phyloP scores from a whole-genome alignment of 2,797 vertebrate species.

The Danio albolineatus region DNA sequence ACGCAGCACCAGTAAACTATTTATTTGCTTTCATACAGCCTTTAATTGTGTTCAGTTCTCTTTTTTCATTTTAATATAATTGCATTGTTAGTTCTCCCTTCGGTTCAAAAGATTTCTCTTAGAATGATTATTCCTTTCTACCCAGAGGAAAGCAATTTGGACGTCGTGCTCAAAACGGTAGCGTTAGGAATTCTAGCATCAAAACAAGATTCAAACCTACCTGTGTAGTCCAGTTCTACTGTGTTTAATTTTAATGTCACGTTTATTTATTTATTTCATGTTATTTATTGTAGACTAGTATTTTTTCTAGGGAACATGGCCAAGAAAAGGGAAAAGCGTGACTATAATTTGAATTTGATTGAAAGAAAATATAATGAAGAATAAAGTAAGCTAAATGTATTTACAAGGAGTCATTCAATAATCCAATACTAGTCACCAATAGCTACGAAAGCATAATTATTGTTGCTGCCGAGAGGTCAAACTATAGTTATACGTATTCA shows the following conservation, averaged over 20 bases:
- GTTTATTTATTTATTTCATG: not conserved
- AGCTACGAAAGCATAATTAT: not conserved
- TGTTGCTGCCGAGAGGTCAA: conserved; percentile 2
- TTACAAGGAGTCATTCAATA: not conserved
- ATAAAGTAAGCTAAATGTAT: not conserved
- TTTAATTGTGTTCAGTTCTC: conserved; percentile 59
- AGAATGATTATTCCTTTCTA: conserved; percentile 64
- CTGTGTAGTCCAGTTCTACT: not conserved
- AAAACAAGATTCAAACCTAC: conserved; percentile 16
- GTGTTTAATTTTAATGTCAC: not conserved
- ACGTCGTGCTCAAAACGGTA: conserved; percentile 46
- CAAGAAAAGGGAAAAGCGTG: not conserved
- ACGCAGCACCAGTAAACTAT: conserved; percentile 58
- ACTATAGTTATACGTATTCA: conserved; percentile 5
- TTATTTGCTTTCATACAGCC: conserved; percentile 64
- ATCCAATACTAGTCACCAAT: not conserved
- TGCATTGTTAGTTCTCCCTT: conserved; percentile 64
- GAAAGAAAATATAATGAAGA: not conserved
- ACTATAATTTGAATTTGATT: not conserved
- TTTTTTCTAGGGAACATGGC: not conserved
- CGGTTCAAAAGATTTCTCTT: conserved; percentile 65
- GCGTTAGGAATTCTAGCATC: not conserved
- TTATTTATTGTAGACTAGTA: not conserved
- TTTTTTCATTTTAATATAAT: conserved; percentile 67
- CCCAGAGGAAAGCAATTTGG: conserved; percentile 51